phyloP scores from a whole-genome alignment of 2,888 invertebrate species.

The Rhyacophila evoluta region DNA sequence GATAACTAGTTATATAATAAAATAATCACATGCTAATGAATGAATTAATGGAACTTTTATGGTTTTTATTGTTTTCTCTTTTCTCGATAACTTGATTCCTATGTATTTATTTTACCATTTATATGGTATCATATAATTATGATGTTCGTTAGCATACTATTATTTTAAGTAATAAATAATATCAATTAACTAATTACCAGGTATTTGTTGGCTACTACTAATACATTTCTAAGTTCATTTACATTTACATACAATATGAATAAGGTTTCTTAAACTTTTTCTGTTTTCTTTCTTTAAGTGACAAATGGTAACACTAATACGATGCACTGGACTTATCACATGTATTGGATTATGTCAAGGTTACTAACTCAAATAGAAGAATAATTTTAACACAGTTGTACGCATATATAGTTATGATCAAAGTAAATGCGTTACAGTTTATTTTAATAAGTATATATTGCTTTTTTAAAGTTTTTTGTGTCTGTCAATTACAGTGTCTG shows the following conservation, averaged over 20 bases:
- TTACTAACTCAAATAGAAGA: too few species aligned
- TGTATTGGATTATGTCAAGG: too few species aligned
- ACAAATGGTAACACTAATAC: not conserved
- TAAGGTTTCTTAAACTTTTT: not conserved
- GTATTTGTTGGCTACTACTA: constrained; percentile 20
- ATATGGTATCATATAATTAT: constrained; percentile 10
- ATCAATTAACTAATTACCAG: constrained; percentile 18
- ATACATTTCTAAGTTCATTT: not conserved
- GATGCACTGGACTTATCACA: too few species aligned
- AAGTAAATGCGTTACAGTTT: too few species aligned
- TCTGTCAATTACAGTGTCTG: too few species aligned
- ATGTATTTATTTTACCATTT: constrained; percentile 37
- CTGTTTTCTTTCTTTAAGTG: not conserved
- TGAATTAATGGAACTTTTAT: not conserved
- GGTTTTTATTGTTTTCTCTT: not conserved
- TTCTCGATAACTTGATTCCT: constrained; percentile 34
- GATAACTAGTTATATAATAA: not conserved
- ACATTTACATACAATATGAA: not conserved
- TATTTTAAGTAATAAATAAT: constrained; percentile 6
- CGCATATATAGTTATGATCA: too few species aligned
- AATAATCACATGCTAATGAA: not conserved
- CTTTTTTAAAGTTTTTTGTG: too few species aligned
- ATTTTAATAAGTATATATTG: too few species aligned
- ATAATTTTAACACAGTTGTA: too few species aligned
- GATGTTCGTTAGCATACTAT: not conserved